A percentile compares a stretch with the other conserved stretches of the same genome.
These are phyloP conservation scores for Limnothrissa miodon DNA, from an alignment of 2,113 vertebrate genomes.

Conservation along the genomic window DNA sequence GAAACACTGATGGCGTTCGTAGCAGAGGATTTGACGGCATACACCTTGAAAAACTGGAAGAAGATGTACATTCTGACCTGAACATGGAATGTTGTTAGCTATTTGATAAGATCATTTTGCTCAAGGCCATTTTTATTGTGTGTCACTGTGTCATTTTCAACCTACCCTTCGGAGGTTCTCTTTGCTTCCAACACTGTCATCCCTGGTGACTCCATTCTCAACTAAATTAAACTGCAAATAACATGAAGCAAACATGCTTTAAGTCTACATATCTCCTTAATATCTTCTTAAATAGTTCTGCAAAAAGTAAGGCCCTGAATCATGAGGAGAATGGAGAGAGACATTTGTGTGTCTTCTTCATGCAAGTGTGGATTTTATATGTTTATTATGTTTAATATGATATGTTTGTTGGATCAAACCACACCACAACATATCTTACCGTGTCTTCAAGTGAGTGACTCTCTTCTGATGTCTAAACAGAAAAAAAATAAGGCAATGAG, in stretches of 20 bases:
- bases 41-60: background rate
- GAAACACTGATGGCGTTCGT: background rate
- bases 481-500: background rate
- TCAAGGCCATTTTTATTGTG: background rate
- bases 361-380: too few species aligned
- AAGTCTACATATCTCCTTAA: background rate
- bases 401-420: too few species aligned
- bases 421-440: background rate
- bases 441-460: background rate
- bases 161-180: slow-evolving; percentile 46
- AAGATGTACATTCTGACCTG: background rate
- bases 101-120: too few species aligned
- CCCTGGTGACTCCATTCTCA: slow-evolving; percentile 35
- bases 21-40: background rate
- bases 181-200: slow-evolving; percentile 43
- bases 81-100: too few species aligned
- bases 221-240: slow-evolving; percentile 32
- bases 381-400: too few species aligned
- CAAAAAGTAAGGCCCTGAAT: background rate
- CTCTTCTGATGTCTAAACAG: background rate
- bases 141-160: background rate
- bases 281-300: background rate
- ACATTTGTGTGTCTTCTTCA: too few species aligned
- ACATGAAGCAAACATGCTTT: background rate
- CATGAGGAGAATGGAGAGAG: too few species aligned